Percentiles rank a stretch among this genome's conserved stretches.
Conservation (phyloP, 2,113 vertebrate species). For the Salvelinus fontinalis region DNA sequence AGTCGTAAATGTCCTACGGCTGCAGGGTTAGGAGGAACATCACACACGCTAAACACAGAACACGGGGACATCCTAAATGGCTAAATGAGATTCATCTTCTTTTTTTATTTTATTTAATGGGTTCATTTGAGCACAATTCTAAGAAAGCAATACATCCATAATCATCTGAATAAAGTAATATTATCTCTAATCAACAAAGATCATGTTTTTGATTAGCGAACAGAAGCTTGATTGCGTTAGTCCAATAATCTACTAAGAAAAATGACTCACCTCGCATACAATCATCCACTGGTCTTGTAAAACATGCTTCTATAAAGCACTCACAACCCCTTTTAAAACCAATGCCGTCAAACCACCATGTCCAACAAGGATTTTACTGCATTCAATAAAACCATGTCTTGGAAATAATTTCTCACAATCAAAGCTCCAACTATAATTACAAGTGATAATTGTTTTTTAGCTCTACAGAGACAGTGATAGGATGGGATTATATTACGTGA, state of each 20-base stretch:
- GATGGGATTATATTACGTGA: too few relatives aligned
- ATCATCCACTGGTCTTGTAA: neutral
- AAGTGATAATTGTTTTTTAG: neutral
- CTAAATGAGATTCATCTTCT: neutral
- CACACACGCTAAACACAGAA: neutral
- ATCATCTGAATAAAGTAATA: neutral
- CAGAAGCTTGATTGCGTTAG: neutral
- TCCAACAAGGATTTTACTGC: neutral
- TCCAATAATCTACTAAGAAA: neutral
- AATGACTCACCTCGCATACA: neutral
- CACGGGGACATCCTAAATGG: neutral
- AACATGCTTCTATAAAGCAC: neutral
- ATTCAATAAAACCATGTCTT: neutral
- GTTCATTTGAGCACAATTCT: neutral
- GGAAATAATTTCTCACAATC: neutral
- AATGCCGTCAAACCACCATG: neutral
- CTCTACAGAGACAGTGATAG: neutral
- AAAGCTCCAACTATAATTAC: neutral
- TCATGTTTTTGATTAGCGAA: neutral
- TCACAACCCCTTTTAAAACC: neutral
- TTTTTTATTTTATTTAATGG: neutral
- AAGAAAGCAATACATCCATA: neutral
- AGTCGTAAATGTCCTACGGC: neutral
- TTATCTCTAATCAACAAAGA: neutral
- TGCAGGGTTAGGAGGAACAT: neutral